A percentile compares a stretch with the other conserved stretches of the same genome.
Conservation (phyloP, 1,140 invertebrate genomes). For the Rhizoglyphus robini region DNA sequence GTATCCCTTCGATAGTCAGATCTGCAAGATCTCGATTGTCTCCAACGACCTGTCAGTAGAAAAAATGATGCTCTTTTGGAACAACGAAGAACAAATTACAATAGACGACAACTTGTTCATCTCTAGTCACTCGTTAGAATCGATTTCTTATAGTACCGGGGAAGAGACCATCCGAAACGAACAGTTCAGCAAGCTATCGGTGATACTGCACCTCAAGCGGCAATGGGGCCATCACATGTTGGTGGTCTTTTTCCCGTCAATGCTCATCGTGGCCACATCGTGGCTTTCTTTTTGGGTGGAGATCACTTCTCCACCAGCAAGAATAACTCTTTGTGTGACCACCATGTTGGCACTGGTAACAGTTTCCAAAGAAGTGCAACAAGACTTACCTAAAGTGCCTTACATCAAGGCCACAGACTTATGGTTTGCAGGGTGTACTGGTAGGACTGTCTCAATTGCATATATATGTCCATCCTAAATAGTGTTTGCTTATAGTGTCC, state of each 20-base stretch:
- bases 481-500: constrained; percentile 39
- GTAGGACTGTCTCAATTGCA: constrained; percentile 3
- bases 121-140: constrained; percentile 18
- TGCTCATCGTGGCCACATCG: constrained; percentile 50
- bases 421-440: constrained; percentile 40
- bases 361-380: constrained; percentile 21
- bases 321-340: constrained; percentile 48
- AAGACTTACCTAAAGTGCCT: constrained; percentile 33
- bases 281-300: constrained; percentile 55
- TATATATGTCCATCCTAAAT: not conserved
- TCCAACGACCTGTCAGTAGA: constrained; percentile 41
- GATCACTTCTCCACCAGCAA: constrained; percentile 47
- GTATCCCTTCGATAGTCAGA: constrained; percentile 45
- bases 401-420: constrained; percentile 44
- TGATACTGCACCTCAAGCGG: constrained; percentile 41
- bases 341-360: constrained; percentile 42
- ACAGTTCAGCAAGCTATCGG: constrained; percentile 43
- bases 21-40: constrained; percentile 43
- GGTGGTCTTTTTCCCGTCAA: constrained; percentile 44
- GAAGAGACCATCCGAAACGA: not conserved
- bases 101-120: constrained; percentile 42
- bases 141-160: constrained; percentile 9
- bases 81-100: constrained; percentile 51
- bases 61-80: constrained; percentile 57
- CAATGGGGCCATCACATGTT: constrained; percentile 41